A percentile compares a stretch with the other conserved stretches of the same genome.
phyloP scores from a whole-genome alignment of 1,140 invertebrate genomes.

The Drosophila lini region DNA sequence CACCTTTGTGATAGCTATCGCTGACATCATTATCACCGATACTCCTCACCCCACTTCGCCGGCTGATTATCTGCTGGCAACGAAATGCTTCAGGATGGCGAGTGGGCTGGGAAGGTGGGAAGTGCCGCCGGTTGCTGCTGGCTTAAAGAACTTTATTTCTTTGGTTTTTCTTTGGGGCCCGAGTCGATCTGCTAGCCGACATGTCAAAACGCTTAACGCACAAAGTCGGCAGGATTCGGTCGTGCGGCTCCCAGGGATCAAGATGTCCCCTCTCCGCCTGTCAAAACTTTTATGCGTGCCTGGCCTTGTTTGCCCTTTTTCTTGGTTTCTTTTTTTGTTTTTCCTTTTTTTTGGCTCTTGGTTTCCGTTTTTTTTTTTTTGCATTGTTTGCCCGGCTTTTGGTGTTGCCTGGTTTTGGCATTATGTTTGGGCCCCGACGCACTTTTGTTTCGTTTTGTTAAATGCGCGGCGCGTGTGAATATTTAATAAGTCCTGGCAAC shows the following conservation, averaged over 20 bases:
- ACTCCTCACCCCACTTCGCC: conserved; percentile 43
- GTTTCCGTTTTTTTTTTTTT: conserved; percentile 13
- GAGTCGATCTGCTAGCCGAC: conserved; percentile 61
- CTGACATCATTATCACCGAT: conserved; percentile 73
- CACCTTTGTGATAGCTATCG: conserved; percentile 65
- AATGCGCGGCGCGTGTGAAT: conserved; percentile 83
- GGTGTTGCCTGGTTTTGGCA: conserved; percentile 51
- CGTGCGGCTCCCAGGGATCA: conserved; percentile 73
- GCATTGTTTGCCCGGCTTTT: conserved; percentile 24
- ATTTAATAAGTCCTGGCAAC: conserved; percentile 78
- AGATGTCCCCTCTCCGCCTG: conserved; percentile 54
- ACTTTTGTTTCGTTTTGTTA: conserved; percentile 74
- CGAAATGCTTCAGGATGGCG: neutral
- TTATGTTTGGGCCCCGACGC: conserved; percentile 52
- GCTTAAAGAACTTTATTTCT: conserved; percentile 75
- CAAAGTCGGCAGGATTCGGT: conserved; percentile 60
- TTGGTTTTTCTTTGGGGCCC: conserved; percentile 30
- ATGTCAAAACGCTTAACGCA: conserved; percentile 81
- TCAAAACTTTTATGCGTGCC: conserved; percentile 81
- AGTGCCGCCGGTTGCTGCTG: conserved; percentile 18
- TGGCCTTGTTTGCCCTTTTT: conserved; percentile 68
- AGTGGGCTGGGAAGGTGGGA: neutral
- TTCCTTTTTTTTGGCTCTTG: conserved; percentile 19
- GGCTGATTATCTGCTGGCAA: conserved; percentile 56
- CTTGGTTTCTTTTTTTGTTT: conserved; percentile 35